These are phyloP conservation scores for Jaculus jaculus DNA, from an alignment of 2,113 vertebrate genomes.

Conservation along the genomic window DNA sequence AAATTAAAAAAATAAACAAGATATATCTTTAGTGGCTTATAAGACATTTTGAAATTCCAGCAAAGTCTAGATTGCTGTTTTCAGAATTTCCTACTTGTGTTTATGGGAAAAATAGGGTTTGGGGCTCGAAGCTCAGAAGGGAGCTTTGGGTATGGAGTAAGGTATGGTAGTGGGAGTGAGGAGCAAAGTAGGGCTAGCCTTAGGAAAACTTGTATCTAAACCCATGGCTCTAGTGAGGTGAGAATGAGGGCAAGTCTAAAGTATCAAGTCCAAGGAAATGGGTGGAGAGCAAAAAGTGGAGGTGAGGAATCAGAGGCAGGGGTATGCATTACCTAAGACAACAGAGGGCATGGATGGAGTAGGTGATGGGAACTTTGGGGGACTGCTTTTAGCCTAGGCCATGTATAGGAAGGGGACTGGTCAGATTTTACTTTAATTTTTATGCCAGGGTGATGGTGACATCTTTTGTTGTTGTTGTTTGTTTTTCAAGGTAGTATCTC, in stretches of 20 bases:
- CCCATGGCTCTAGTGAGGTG: background rate
- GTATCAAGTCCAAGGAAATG: background rate
- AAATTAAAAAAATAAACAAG: too few species aligned
- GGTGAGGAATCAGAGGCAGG: background rate
- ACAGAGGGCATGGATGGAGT: background rate
- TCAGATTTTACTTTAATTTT: background rate
- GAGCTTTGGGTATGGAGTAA: background rate
- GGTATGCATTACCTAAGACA: background rate
- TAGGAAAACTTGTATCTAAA: background rate
- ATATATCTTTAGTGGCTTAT: background rate
- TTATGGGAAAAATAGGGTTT: background rate
- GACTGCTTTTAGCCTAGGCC: background rate
- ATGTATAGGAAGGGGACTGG: background rate
- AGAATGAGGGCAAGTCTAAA: background rate
- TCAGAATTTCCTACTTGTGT: background rate
- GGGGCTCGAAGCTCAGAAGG: background rate
- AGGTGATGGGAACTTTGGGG: too few species aligned
- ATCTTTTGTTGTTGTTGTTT: too few species aligned
- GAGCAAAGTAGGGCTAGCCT: background rate
- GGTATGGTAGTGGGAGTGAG: fast-evolving
- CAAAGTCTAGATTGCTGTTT: background rate
- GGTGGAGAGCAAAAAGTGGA: background rate
- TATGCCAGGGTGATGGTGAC: background rate
- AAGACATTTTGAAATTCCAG: conserved; percentile 37
- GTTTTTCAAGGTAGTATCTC: too few species aligned